Base-by-base conservation (phyloP, 2,113 vertebrate genomes). In the Nothocercus julius region DNA sequence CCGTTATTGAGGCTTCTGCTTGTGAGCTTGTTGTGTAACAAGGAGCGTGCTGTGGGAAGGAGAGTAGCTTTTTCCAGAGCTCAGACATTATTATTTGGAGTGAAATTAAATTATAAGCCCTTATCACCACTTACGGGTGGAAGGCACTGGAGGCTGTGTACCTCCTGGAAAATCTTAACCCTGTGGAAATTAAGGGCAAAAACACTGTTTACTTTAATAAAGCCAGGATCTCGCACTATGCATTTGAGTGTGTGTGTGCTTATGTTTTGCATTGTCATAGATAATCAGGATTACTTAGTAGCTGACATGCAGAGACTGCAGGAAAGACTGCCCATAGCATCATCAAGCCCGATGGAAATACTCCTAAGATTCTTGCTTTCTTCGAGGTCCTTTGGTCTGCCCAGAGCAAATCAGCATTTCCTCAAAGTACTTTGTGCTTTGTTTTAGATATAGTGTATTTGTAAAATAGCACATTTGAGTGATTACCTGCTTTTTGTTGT, bases 31-130 rank as follows among this genome's bases (percentile, higher is more conserved):
- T 82, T 94, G 66, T 75, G 68, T 87, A 63, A 79, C 47, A 32
- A 89, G 44, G 74, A 85, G 42, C 2, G 24, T 70, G 44, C 77
- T 91, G 47, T 27, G 78, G 44, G 79, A 87, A 87, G 47, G n/a
- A 49, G n/a, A 70, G 77, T 59, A 59, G 38, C 32, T 92, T 85
- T 88, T 87, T 83, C n/a, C 4, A 1, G 80, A 54, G 66, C 63
- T 47, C 75, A 78, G 78, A 61, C 28, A 38, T 85, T 92, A 77
- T 83, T 92, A 81, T 84, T 93, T 47, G 18, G 59, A 44, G 24
- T 89, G 83, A 90, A 93, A 96, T 95, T 79, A 88, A 93, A 96
- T 93, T 93, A 85, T 34, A 70, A 93, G 3, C 72, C 59, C 28
- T 79, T 85, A 83, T 69, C 82, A 54, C 54, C 56, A 59, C 56